phyloP scores from a whole-genome alignment of 30 jellyfish, hydroid and myxozoan species.

The Pseudorhiza aurosa region DNA sequence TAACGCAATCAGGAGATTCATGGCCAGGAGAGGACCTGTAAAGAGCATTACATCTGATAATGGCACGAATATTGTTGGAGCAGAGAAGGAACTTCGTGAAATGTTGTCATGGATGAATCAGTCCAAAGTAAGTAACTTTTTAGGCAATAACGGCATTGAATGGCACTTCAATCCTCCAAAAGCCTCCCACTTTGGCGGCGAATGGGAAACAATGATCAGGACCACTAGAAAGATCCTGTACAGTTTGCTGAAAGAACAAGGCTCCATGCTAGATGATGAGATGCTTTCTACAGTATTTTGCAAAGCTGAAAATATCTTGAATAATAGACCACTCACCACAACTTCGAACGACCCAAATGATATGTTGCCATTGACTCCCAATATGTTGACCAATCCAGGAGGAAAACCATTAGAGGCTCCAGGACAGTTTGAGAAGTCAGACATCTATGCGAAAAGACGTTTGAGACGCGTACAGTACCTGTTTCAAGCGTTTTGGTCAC shows the following conservation, averaged over 20 bases:
- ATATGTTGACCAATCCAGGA: conserved; percentile 2
- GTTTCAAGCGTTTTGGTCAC: conserved; percentile 34
- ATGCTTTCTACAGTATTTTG: conserved; percentile 32
- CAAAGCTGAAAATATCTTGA: conserved; percentile 36
- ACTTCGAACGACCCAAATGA: conserved; percentile 27
- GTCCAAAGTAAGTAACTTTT: not conserved
- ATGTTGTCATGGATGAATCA: conserved; percentile 14
- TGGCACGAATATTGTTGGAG: conserved; percentile 58
- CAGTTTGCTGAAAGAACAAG: conserved; percentile 17
- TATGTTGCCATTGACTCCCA: conserved; percentile 25
- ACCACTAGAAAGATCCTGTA: conserved; percentile 37
- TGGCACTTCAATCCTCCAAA: conserved; percentile 64
- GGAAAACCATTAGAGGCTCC: not conserved
- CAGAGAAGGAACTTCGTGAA: conserved; percentile 30
- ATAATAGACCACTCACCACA: conserved; percentile 37
- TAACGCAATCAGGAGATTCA: conserved; percentile 26
- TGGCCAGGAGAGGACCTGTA: conserved; percentile 50
- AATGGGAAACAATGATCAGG: conserved; percentile 66
- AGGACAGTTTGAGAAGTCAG: conserved; percentile 29
- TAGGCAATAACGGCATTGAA: not conserved
- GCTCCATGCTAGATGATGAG: conserved; percentile 15
- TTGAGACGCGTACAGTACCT: conserved; percentile 43
- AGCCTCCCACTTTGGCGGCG: conserved; percentile 63
- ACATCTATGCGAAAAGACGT: conserved; percentile 13
- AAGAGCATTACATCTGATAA: conserved; percentile 35